Base-by-base conservation (phyloP, 2,797 vertebrate genomes). In the Microhierax caerulescens region DNA sequence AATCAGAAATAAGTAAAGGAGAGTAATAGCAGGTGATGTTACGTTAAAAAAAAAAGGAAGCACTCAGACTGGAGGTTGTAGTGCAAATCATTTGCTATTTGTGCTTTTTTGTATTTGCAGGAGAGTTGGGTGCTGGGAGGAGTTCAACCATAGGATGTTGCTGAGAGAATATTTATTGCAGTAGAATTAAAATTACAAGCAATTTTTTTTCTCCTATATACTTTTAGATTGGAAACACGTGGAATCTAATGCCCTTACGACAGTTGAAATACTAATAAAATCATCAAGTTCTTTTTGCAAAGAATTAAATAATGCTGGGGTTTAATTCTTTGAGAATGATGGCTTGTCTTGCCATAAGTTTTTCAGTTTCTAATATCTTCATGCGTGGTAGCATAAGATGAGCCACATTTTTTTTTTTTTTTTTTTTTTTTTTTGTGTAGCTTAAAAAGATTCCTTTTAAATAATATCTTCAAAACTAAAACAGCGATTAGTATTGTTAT, bases 111-210 rank as follows among this genome's bases (percentile, higher is more conserved):
- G 39, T 39, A 30, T 36, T 89, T 90, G 59, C 36, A 10, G 80
- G 37, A 51, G 39, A 85, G 65, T 68, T 96, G 87, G 51, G 59
- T 83, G 45, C 70, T 72, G 37, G 48, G 83, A 65, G 74, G 64
- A 80, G 65, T 85, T 93, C 86, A 82, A 69, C 79, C 37, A 30
- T 73, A 80, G 23, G 36, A 43, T 91, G 83, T 85, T 78, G 48
- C 30, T 59, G 75, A 85, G 78, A 91, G 80, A 87, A 78, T 90
- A 45, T 95, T 96, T 74, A 60, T 93, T 93, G 76, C 75, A 81
- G 36, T 56, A 83, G 75, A 67, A 87, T 65, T 94, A 88, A 68
- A 91, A 73, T 92, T 86, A 57, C n/a, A 53, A 69, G 47, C 43
- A 22, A 3, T 11, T 54, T 69, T 68, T 74, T 51, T 2, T 10